Conservation (phyloP, 2,888 invertebrate genomes). For the Malacosoma neustria region DNA sequence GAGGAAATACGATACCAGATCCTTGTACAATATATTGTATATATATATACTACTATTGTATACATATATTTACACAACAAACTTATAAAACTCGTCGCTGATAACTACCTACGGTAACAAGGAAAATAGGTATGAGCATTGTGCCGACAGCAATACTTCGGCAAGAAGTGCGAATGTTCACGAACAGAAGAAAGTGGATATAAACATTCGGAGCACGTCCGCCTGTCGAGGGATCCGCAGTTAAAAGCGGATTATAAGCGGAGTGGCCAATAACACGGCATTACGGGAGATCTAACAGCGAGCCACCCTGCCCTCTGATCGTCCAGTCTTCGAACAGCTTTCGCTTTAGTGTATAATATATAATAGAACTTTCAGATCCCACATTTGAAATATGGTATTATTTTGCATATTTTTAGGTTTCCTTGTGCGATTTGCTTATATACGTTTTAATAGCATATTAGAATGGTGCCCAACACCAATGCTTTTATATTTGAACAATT, state of each 20-base stretch:
- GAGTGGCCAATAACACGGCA: conserved; percentile 61
- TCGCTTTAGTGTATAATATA: too few species aligned
- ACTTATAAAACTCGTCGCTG: too few species aligned
- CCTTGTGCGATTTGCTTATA: too few species aligned
- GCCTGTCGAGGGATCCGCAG: conserved; percentile 43
- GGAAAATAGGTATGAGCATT: conserved; percentile 5
- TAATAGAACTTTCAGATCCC: too few species aligned
- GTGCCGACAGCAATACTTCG: conserved; percentile 29
- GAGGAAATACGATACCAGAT: too few species aligned
- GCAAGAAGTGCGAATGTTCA: conserved; percentile 55
- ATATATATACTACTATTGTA: too few species aligned
- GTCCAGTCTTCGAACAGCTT: too few species aligned
- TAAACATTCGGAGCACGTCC: conserved; percentile 58
- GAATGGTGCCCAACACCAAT: background rate
- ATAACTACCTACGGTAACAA: too few species aligned
- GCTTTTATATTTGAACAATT: too few species aligned
- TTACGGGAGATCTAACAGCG: conserved; percentile 35
- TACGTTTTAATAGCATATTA: conserved; percentile 1
- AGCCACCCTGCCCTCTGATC: conserved; percentile 3
- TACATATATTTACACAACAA: too few species aligned
- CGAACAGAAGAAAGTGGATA: conserved; percentile 36
- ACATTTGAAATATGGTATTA: conserved; percentile 37
- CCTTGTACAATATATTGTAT: too few species aligned
- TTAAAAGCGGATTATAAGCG: conserved; percentile 70
- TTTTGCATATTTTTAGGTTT: conserved; percentile 14